A percentile compares a stretch with the other conserved stretches of the same genome.
Conservation (phyloP, 2,888 invertebrate genomes). For the Sinohyriopsis cumingii region DNA sequence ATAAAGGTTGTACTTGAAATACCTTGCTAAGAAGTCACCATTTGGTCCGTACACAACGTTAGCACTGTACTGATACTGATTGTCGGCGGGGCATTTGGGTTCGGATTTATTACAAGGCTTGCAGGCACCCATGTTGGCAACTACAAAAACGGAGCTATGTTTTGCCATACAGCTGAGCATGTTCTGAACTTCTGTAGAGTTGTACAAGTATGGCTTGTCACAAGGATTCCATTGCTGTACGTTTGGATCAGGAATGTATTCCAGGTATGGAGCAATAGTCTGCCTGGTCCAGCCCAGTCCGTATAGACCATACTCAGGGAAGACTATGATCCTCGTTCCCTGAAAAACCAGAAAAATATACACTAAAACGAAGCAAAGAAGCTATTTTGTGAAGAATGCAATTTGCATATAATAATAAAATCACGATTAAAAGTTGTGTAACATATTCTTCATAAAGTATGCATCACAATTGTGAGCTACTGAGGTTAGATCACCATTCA, state of each 20-base stretch:
- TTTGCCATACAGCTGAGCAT: conserved; percentile 33
- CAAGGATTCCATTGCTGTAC: conserved; percentile 46
- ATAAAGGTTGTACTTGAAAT: conserved; percentile 74
- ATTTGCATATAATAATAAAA: no score
- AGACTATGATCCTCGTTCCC: conserved; percentile 83
- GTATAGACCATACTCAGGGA: conserved; percentile 79
- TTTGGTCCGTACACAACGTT: conserved; percentile 27
- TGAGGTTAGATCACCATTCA: no score
- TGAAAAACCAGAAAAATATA: conserved; percentile 57
- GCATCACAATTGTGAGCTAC: no score
- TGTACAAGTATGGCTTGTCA: neutral
- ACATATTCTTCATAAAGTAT: no score
- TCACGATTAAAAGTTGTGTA: no score
- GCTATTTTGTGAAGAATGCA: no score
- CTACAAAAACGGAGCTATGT: conserved; percentile 25
- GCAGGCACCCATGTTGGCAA: conserved; percentile 29
- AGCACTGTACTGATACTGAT: conserved; percentile 20
- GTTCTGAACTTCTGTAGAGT: conserved; percentile 17
- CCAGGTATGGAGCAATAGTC: conserved; percentile 30
- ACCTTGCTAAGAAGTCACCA: conserved; percentile 72
- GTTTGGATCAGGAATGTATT: conserved; percentile 27
- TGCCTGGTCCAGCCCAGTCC: conserved; percentile 26
- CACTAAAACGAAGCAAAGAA: no score
- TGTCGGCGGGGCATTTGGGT: conserved; percentile 19
- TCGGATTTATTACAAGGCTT: conserved; percentile 18